Base-by-base conservation (phyloP, 2,113 vertebrate species). In the Syngnathus floridae region DNA sequence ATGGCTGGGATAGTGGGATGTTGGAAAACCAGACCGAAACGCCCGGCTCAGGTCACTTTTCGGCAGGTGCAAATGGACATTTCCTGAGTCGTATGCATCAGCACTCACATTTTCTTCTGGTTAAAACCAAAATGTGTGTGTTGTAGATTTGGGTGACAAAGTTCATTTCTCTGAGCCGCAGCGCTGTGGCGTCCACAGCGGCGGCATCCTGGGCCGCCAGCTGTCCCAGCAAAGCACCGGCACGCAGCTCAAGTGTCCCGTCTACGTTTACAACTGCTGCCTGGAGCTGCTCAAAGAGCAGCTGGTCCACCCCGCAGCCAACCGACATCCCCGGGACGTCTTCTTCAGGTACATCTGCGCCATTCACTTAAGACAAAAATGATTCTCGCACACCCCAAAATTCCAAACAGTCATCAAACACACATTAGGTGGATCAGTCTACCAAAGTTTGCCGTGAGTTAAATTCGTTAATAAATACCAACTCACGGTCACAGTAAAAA, bases 261-360 rank as follows among this genome's bases (percentile, higher is more conserved):
- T 98, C 67, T 99, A 95, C 5, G 84, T 98, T 74, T 98, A 99
- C 81, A 98, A 90, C 89, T 98, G 96, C 75, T 93, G 95, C 0
- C 78, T 96, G 81, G 95, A 98, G 49, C 82, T 90, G 0, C 68
- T 99, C 7, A 93, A 92, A 62, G 95, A 98, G 67, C 96, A 96
- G 62, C 91, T 98, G 66, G 88, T 97, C 66, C 92, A 92, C 40
- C 87, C 92, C 0, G 88, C 84, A 71, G 77, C 88, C 60, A 91
- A 86, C 46, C 92, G 87, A 38, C 88, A 86, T 26, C 93, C 92
- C 16, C 86, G 84, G 46, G 96, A 99, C 71, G 80, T 98, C 78
- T 91, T 95, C 73, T 92, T 97, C 89, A 95, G 92, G 96, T 99
- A 84, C n/a, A 26, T 16, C 26, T 5, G 6, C 12, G 26, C 11